Base-by-base conservation (phyloP, 2,888 invertebrate species). In the Sinelater perroti region DNA sequence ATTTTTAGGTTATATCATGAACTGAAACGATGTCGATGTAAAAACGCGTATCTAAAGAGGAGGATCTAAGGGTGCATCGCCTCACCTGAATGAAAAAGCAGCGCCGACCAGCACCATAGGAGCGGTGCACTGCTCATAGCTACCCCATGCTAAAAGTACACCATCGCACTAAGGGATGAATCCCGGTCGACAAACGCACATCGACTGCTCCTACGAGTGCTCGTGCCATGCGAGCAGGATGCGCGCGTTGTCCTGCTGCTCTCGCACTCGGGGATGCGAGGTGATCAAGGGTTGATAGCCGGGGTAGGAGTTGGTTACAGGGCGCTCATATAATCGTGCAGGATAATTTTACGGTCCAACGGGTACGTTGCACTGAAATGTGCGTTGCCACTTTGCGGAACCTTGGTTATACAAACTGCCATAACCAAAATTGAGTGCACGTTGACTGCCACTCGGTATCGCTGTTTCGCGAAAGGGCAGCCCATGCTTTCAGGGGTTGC, bases 31-130 rank as follows among this genome's bases (percentile, higher is more conserved):
- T n/a, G 3, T 35, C 5, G 14, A 21, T 18, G 6, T 5, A 20
- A 38, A 20, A n/a, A 38, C 3, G 21, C 28, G n/a, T 28, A 10
- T 28, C 18, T 38, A 11, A 38, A n/a, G n/a, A n/a, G n/a, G n/a
- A n/a, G n/a, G n/a, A n/a, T n/a, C n/a, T n/a, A n/a, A n/a, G n/a
- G n/a, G n/a, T n/a, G n/a, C n/a, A n/a, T n/a, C n/a, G n/a, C n/a
- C 40, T 60, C 62, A 72, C 72, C 72, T 70, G 69, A 55, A 21
- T 67, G 65, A 62, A 70, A 58, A 60, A 72, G 64, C 44, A 71
- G 70, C 68, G 71, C 70, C 62, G 61, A 68, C 71, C 72, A 72
- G 68, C 72, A 72, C 72, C 70, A 71, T 66, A 71, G 62, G 61
- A 67, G 63, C 67, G 69, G 68, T 65, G 68, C 64, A 62, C 65